Percentiles rank a stretch among this genome's conserved stretches.
phyloP scores from a whole-genome alignment of 2,113 vertebrate genomes.

The Mormyrus iriodes region DNA sequence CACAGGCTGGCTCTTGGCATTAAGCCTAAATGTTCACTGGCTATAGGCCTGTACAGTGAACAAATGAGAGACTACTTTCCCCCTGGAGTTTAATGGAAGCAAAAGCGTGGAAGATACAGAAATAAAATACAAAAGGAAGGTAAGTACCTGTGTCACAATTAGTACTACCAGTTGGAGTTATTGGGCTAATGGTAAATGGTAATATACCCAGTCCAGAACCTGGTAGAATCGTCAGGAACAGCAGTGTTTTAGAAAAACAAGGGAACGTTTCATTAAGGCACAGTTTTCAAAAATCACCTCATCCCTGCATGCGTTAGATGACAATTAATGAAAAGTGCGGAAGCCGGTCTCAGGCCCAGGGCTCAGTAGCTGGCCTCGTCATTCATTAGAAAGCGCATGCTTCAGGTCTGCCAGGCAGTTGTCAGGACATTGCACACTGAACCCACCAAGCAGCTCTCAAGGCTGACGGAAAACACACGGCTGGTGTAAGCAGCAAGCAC shows the following conservation, averaged over 20 bases:
- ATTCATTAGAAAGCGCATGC: constrained; percentile 52
- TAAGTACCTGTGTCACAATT: constrained; percentile 94
- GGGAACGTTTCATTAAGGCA: constrained; percentile 44
- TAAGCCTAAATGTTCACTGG: neutral
- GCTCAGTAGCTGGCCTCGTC: constrained; percentile 23
- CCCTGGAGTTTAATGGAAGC: neutral
- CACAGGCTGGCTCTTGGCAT: neutral
- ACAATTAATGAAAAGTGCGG: constrained; percentile 49
- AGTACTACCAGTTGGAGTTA: constrained; percentile 90
- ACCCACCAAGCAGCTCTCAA: constrained; percentile 26
- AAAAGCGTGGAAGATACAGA: constrained; percentile 1
- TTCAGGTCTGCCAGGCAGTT: constrained; percentile 44
- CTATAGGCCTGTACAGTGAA: neutral
- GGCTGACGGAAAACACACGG: constrained; percentile 17
- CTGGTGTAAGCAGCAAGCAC: constrained; percentile 48
- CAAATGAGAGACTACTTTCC: neutral
- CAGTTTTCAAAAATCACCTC: constrained; percentile 35
- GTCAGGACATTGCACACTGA: constrained; percentile 28
- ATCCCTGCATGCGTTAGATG: constrained; percentile 58
- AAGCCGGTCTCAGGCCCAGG: constrained; percentile 45
- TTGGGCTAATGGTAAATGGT: constrained; percentile 87
- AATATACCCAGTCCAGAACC: constrained; percentile 91
- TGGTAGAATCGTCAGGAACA: constrained; percentile 72
- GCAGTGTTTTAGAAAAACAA: constrained; percentile 72
- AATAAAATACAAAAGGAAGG: constrained; percentile 13